phyloP scores from a whole-genome alignment of 2,888 invertebrate species.

The Himalopsyche kuldschensis region DNA sequence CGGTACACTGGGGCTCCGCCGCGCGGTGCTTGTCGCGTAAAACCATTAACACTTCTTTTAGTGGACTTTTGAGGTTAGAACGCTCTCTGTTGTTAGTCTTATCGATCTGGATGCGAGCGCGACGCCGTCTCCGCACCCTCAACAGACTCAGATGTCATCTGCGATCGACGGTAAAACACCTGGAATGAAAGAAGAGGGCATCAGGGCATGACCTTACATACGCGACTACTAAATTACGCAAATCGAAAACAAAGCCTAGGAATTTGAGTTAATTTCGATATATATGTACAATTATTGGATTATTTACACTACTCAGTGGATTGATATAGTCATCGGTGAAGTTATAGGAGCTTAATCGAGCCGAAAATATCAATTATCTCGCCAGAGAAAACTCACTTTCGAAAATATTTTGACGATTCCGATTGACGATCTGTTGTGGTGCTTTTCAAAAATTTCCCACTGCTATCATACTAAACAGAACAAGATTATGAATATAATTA shows the following conservation, averaged over 20 bases:
- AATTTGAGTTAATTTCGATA: background rate
- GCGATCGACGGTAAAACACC: conserved; percentile 41
- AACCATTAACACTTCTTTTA: conserved; percentile 60
- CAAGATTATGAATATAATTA: background rate
- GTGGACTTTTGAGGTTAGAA: conserved; percentile 20
- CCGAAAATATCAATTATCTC: conserved; percentile 8
- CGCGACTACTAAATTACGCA: conserved; percentile 60
- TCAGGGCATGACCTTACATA: conserved; percentile 59
- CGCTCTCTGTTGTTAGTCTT: background rate
- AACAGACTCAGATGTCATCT: background rate
- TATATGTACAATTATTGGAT: background rate
- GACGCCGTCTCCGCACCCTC: background rate
- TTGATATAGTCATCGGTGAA: background rate
- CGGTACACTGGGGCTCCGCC: conserved; percentile 59
- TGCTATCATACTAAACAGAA: background rate
- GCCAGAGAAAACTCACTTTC: conserved; percentile 47
- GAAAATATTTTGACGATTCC: conserved; percentile 57
- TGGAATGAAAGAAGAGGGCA: conserved; percentile 51
- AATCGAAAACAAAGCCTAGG: conserved; percentile 37
- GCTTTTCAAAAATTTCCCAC: conserved; percentile 9
- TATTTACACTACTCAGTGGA: background rate
- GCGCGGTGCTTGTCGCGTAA: conserved; percentile 62
- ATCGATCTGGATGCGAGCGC: background rate
- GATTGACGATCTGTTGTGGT: conserved; percentile 28
- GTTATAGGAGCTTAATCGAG: background rate